Evolutionary conservation across 2,113 vertebrate genomes (phyloP), one percentile per base, ranked within the genome.

Genomic region (Circaetus cinerascens): DNA sequence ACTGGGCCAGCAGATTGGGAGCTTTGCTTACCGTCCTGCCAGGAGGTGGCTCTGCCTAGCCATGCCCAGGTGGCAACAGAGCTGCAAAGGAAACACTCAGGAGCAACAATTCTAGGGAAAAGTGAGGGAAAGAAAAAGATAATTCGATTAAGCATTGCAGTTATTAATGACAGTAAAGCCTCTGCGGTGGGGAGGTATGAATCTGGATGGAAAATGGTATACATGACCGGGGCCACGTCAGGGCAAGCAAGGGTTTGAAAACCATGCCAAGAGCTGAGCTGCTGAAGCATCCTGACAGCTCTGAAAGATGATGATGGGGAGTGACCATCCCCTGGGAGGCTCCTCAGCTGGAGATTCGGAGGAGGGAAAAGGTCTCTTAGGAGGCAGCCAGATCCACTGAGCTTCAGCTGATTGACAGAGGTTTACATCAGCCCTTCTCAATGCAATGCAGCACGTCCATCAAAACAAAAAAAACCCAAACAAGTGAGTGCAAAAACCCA

Each of bases 1-100:
- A 32, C 26, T 46, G 45, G 79, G 67, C 68, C 57, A 87, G 36
- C 57, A 88, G 34, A 16, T 38, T 0, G 0, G 5, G 71, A 86
- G 48, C 40, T 92, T 71, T 25, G 57, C 74, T 76, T 91, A 13
- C 34, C 10, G 0, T 82, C 81, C 77, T 73, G 81, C 96, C 96
- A 96, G 93, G 91, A 95, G 91, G 77, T 96, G 95, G 95, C 93
- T 96, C 95, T 96, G 95, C 90, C 91, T 93, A 53, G 77, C 95
- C 77, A 21, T 93, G 81, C 66, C 96, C 86, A 67, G 83, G 94
- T 95, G 75, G 55, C 72, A 73, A 50, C 7, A 11, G 50, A 48
- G 18, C 62, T 25, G 9, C 64, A 63, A 74, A 59, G 36, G 15
- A 60, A 88, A 50, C n/a, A 25, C 26, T 26, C 36, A 7, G 36